Evolutionary conservation across 1,140 invertebrate genomes (phyloP).

Genomic region (Papilio helenus): DNA sequence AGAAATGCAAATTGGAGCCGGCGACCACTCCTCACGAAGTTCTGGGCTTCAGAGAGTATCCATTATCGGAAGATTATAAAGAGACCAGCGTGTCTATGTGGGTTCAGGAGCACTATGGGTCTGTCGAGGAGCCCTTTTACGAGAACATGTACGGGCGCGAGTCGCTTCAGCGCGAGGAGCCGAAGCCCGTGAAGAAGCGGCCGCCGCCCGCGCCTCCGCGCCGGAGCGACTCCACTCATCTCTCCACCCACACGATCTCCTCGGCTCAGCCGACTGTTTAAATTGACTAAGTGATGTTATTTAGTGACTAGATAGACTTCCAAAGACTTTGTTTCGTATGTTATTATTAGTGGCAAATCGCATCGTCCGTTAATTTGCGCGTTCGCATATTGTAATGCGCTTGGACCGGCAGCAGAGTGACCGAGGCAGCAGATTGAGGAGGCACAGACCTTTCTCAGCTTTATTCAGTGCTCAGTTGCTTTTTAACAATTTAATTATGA

Average conservation of each 20-base stretch:
- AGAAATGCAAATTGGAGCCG: constrained; percentile 93
- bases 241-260: constrained; percentile 54
- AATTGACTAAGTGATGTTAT: constrained; percentile 40
- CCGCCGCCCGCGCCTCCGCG: constrained; percentile 75
- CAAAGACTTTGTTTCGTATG: constrained; percentile 12
- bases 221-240: constrained; percentile 74
- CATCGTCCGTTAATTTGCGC: constrained; percentile 30
- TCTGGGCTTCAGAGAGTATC: constrained; percentile 92
- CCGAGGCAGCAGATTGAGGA: background rate
- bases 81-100: constrained; percentile 94
- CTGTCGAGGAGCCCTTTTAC: constrained; percentile 68
- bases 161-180: constrained; percentile 59
- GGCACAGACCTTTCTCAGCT: background rate
- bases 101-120: constrained; percentile 92
- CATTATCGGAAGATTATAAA: constrained; percentile 87
- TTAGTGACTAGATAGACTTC: constrained; percentile 36
- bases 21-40: constrained; percentile 95
- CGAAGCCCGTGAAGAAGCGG: constrained; percentile 69
- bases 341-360: constrained; percentile 30
- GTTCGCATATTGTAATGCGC: background rate
- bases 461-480: constrained; percentile 32
- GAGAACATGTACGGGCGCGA: constrained; percentile 70
- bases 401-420: background rate
- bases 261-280: constrained; percentile 51
- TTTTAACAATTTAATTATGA: constrained; percentile 30